Conservation (phyloP, 2,888 invertebrate genomes). For the Athetis lepigone region DNA sequence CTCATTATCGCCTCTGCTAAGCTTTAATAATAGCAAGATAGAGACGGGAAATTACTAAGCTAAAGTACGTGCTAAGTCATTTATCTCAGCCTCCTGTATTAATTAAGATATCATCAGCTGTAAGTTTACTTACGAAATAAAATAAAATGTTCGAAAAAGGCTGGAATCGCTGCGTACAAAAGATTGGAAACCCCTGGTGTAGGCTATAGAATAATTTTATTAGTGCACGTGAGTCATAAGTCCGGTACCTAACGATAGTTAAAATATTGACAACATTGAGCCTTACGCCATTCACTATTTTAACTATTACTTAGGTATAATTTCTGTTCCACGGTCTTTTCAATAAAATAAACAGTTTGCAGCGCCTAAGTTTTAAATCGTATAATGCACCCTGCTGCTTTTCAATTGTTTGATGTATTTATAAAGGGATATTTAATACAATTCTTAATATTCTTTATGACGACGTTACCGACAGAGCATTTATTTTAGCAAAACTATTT, state of each 20-base stretch:
- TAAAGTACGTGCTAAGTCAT: too few species aligned
- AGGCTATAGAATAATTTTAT: conserved; percentile 10
- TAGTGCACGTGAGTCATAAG: conserved; percentile 18
- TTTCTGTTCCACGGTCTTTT: conserved; percentile 60
- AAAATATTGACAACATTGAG: conserved; percentile 31
- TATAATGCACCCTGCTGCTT: not conserved
- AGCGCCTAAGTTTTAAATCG: not conserved
- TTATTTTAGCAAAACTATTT: too few species aligned
- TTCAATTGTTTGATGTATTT: not conserved
- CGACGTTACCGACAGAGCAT: not conserved
- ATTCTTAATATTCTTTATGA: not conserved
- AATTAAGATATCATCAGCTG: too few species aligned
- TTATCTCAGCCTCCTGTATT: too few species aligned
- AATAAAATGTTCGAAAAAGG: too few species aligned
- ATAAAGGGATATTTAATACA: not conserved
- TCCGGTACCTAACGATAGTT: conserved; percentile 19
- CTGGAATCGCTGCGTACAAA: not conserved
- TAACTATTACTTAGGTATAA: conserved; percentile 65
- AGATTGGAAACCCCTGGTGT: not conserved
- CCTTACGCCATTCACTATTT: conserved; percentile 39
- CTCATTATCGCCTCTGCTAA: too few species aligned
- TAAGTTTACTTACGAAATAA: too few species aligned
- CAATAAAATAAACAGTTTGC: conserved; percentile 35
- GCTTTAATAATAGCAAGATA: too few species aligned
- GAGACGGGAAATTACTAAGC: too few species aligned